Evolutionary conservation across 2,888 invertebrate species (phyloP).

Genomic region (Psylliodes chrysocephalus): DNA sequence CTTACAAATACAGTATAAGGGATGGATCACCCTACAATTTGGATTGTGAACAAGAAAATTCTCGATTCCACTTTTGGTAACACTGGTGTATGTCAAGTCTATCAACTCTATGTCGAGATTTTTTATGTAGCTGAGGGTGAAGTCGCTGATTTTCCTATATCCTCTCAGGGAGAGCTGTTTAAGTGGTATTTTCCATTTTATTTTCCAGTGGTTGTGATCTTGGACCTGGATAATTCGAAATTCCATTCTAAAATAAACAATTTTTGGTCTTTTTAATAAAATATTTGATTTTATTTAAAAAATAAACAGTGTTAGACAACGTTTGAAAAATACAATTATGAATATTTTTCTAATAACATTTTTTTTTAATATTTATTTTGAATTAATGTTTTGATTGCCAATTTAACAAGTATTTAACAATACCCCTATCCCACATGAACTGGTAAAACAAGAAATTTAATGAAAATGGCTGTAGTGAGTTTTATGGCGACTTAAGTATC

Average conservation of each 20-base stretch:
- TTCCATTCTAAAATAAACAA: conserved; percentile 17
- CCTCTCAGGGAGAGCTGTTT: conserved; percentile 57
- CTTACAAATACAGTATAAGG: conserved; percentile 55
- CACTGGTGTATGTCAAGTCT: conserved; percentile 75
- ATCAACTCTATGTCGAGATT: conserved; percentile 62
- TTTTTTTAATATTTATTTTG: no score
- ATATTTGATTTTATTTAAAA: no score
- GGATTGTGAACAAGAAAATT: conserved; percentile 71
- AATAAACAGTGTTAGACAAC: no score
- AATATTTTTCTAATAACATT: no score
- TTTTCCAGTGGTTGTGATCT: conserved; percentile 10
- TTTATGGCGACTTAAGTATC: no score
- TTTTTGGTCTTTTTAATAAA: no score
- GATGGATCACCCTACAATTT: conserved; percentile 67
- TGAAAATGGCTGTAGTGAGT: no score
- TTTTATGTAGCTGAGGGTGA: conserved; percentile 48
- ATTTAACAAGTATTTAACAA: no score
- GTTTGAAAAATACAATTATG: no score
- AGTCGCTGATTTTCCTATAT: conserved; percentile 53
- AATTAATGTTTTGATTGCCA: no score
- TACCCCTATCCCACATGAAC: no score
- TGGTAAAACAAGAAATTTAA: no score
- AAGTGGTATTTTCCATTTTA: conserved; percentile 41
- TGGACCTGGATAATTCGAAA: conserved; percentile 3
- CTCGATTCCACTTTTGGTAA: conserved; percentile 71